phyloP scores from a whole-genome alignment of 2,797 vertebrate species.

The Bryconaethiops microstoma region DNA sequence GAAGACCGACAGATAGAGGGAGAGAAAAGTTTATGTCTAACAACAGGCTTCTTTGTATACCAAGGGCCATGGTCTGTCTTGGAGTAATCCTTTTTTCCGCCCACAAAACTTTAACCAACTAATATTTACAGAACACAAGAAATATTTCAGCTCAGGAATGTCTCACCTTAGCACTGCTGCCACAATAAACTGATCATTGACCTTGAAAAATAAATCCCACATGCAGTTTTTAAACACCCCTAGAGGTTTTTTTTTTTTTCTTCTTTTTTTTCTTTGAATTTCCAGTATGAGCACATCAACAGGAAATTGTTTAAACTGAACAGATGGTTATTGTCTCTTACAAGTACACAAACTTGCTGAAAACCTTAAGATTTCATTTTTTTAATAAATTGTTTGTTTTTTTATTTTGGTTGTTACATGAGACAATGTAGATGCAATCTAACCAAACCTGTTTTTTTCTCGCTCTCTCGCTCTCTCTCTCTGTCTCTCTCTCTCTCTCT shows the following conservation, averaged over 20 bases:
- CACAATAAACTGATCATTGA: constrained; percentile 14
- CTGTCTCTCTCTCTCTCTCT: background rate
- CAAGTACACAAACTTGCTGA: background rate
- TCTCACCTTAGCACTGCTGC: background rate
- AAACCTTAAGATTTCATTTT: background rate
- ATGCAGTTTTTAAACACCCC: background rate
- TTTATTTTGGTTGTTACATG: background rate
- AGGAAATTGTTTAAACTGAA: constrained; percentile 38
- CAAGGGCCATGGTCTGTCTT: constrained; percentile 25
- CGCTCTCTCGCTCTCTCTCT: constrained; percentile 12
- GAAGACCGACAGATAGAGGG: constrained; percentile 2
- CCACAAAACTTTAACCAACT: background rate
- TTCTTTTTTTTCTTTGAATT: background rate
- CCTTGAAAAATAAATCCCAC: constrained; percentile 14
- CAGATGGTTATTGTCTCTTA: background rate
- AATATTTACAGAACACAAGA: background rate
- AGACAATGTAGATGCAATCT: constrained; percentile 21
- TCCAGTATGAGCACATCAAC: background rate
- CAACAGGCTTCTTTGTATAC: constrained; percentile 64
- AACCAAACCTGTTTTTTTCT: constrained; percentile 51
- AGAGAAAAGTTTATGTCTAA: constrained; percentile 43
- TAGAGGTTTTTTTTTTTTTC: background rate
- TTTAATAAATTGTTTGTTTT: background rate
- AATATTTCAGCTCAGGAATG: background rate
- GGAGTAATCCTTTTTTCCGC: background rate